These are phyloP conservation scores for Poecilus cupreus DNA, from an alignment of 2,888 invertebrate genomes.

Conservation along the genomic window DNA sequence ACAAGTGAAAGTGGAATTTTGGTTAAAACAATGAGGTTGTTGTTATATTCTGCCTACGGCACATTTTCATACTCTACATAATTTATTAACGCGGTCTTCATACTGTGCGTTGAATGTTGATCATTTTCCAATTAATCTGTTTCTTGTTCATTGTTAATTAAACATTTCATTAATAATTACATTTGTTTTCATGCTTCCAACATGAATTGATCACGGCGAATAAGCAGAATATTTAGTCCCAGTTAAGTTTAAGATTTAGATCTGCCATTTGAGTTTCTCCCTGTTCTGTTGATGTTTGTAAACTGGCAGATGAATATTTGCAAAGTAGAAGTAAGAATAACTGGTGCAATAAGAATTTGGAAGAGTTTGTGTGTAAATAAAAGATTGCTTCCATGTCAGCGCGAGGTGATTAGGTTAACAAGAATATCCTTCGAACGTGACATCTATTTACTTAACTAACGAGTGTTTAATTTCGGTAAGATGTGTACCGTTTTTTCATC, in stretches of 20 bases:
- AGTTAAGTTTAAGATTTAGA: no score
- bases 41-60: constrained; percentile 29
- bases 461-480: constrained; percentile 50
- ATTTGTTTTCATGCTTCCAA: constrained; percentile 7
- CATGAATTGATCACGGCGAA: background rate
- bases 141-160: constrained; percentile 23
- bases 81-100: constrained; percentile 31
- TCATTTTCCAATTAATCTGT: constrained; percentile 35
- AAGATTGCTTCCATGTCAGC: constrained; percentile 27
- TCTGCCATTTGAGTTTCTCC: background rate
- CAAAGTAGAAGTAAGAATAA: constrained; percentile 2
- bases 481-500: constrained; percentile 40
- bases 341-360: background rate
- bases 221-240: background rate
- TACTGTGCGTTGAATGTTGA: background rate
- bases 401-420: constrained; percentile 32
- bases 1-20: constrained; percentile 50
- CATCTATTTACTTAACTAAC: constrained; percentile 43
- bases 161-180: constrained; percentile 19
- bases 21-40: constrained; percentile 47
- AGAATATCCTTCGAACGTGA: constrained; percentile 15
- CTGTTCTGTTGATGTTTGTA: background rate
- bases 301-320: background rate
- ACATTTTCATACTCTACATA: constrained; percentile 32
- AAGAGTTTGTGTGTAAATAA: constrained; percentile 27